These are phyloP conservation scores for Antitype chi DNA, from an alignment of 2,888 invertebrate species.

Conservation along the genomic window DNA sequence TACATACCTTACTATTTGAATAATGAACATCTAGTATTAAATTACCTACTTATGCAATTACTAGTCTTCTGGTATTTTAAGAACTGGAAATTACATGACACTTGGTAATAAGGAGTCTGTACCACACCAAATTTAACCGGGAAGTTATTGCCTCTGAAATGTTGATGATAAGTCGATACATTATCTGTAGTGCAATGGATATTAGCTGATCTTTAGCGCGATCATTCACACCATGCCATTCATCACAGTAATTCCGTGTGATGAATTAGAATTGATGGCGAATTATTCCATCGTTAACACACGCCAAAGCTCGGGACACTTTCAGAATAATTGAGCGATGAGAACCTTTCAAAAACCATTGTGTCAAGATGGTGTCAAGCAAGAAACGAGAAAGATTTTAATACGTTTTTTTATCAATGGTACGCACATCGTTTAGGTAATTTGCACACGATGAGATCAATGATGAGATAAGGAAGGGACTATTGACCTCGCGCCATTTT, in stretches of 20 bases:
- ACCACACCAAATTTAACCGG: not conserved
- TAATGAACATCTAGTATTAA: conserved; percentile 8
- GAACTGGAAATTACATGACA: not conserved
- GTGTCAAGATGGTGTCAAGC: not conserved
- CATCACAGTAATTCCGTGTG: not conserved
- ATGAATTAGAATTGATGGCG: conserved; percentile 19
- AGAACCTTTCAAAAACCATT: not conserved
- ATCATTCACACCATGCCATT: not conserved
- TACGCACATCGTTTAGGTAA: not conserved
- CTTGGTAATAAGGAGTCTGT: too few relatives aligned
- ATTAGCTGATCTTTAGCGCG: not conserved
- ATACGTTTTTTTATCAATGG: not conserved
- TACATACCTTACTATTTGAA: not conserved
- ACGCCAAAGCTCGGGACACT: conserved; percentile 9
- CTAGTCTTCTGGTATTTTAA: not conserved
- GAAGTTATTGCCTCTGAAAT: conserved; percentile 2
- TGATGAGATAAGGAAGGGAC: conserved; percentile 11
- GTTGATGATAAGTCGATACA: not conserved
- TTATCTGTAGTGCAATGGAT: not conserved
- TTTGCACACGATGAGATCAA: not conserved
- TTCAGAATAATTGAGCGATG: conserved; percentile 14
- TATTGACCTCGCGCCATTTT: conserved; percentile 30
- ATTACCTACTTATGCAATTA: not conserved
- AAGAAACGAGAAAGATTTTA: conserved; percentile 15
- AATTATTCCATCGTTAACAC: conserved; percentile 24